Evolutionary conservation across 2,888 invertebrate genomes (phyloP).

Genomic region (Cheilosia pagana): DNA sequence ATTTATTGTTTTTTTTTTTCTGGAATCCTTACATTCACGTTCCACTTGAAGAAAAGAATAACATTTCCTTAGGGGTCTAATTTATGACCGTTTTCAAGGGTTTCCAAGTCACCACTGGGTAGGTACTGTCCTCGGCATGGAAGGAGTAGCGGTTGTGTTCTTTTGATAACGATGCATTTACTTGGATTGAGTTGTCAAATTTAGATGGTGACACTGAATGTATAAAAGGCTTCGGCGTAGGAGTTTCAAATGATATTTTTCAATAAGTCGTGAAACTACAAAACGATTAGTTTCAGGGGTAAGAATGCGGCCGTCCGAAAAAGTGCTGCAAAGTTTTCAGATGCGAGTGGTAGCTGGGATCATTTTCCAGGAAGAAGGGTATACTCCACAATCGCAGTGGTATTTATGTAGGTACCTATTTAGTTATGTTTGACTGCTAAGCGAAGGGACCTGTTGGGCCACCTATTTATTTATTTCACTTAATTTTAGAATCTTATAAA

Average conservation of each 20-base stretch:
- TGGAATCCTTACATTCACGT: constrained; percentile 51
- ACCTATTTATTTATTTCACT: too few species aligned
- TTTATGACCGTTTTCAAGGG: constrained; percentile 65
- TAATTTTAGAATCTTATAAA: too few species aligned
- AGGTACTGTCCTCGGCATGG: constrained; percentile 20
- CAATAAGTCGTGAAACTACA: too few species aligned
- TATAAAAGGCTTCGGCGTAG: neutral
- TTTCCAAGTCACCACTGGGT: constrained; percentile 46
- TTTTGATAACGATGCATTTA: constrained; percentile 22
- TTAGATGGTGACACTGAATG: constrained; percentile 1
- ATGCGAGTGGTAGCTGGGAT: too few species aligned
- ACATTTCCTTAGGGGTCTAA: constrained; percentile 59
- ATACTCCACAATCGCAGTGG: too few species aligned
- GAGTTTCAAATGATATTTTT: neutral
- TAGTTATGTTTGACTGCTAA: too few species aligned
- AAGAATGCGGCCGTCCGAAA: too few species aligned
- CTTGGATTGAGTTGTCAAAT: constrained; percentile 21
- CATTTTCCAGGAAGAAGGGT: too few species aligned
- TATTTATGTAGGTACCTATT: too few species aligned
- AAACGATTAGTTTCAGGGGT: too few species aligned
- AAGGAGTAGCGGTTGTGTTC: constrained; percentile 15
- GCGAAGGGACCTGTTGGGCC: too few species aligned
- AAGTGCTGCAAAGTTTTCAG: too few species aligned
- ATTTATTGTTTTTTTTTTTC: constrained; percentile 37
- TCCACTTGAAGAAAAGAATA: constrained; percentile 52